phyloP scores from a whole-genome alignment of 30 jellyfish, hydroid and myxozoan species.

The Haliclystus octoradiatus region DNA sequence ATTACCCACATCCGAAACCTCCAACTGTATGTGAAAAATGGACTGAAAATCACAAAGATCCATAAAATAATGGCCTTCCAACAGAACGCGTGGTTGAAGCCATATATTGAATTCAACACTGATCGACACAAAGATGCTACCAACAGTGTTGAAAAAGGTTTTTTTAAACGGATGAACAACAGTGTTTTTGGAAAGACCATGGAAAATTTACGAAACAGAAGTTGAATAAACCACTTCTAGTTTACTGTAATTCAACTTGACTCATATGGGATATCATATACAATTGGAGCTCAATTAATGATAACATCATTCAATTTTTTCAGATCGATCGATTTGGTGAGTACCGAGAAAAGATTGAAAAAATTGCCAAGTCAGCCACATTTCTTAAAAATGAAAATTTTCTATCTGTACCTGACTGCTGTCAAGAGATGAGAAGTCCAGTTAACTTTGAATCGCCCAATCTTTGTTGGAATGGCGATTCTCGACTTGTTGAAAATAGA shows the following conservation, averaged over 20 bases:
- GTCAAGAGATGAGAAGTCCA: conserved; percentile 14
- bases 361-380: conserved; percentile 25
- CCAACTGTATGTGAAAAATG: too few relatives aligned
- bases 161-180: conserved; percentile 39
- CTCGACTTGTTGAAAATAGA: conserved; percentile 30
- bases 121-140: conserved; percentile 4
- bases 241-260: too few relatives aligned
- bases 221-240: too few relatives aligned
- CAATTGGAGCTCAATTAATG: too few relatives aligned
- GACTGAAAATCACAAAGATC: too few relatives aligned
- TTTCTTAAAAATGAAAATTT: conserved; percentile 15
- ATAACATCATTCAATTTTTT: too few relatives aligned
- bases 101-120: conserved; percentile 46
- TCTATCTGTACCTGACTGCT: conserved; percentile 24
- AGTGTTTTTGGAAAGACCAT: too few relatives aligned
- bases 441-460: conserved; percentile 31
- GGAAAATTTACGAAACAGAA: conserved; percentile 47
- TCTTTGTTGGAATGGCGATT: conserved; percentile 38
- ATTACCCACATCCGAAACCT: too few relatives aligned
- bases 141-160: conserved; percentile 44
- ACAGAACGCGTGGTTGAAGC: conserved; percentile 33
- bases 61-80: conserved; percentile 36
- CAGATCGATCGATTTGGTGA: too few relatives aligned
- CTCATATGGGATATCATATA: too few relatives aligned
- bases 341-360: not conserved